Base-by-base conservation (phyloP, 2,888 invertebrate species). In the Cheilosia vernalis region DNA sequence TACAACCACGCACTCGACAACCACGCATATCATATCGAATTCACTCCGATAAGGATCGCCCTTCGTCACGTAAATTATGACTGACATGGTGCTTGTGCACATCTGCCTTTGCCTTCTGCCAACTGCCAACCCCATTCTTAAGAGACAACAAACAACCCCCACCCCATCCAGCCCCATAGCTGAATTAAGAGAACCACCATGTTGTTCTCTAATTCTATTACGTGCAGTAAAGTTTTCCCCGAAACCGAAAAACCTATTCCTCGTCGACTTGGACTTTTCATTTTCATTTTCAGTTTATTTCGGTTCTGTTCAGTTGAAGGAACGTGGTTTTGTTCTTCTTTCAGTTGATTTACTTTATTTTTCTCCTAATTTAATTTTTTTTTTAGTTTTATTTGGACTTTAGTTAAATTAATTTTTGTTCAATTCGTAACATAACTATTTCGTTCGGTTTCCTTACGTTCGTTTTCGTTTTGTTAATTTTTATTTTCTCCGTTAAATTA, bases 291-390 rank as follows among this genome's bases (percentile, higher is more conserved):
- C 89, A 91, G 91, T 91, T 91, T 91, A 91, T 91, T 91, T 91
- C 91, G 89, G 91, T 91, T 91, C 91, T 90, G 89, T 91, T 91
- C 88, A 90, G 91, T 91, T 91, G 90, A 91, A 91, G 90, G 90
- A 91, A 90, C 91, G 89, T 90, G 89, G 89, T 91, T 91, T 90
- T 77, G 76, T 91, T 91, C 90, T 90, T 89, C 90, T 91, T 91
- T 91, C 91, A 89, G 90, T 91, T 91, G 89, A 89, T 91, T 91
- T 91, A 89, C 89, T 90, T 91, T 91, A 89, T 89, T 91, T 91
- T 90, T 90, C 90, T 90, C 90, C 91, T 91, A 89, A 89, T 91
- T 90, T 90, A 88, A 87, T 90, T 89, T 88, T 88, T 89, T 89
- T 89, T 88, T 87, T 37, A 13, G 84, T 84, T 89, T 86, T 73